phyloP scores from a whole-genome alignment of 2,888 invertebrate genomes.

The Drosophila phalerata region DNA sequence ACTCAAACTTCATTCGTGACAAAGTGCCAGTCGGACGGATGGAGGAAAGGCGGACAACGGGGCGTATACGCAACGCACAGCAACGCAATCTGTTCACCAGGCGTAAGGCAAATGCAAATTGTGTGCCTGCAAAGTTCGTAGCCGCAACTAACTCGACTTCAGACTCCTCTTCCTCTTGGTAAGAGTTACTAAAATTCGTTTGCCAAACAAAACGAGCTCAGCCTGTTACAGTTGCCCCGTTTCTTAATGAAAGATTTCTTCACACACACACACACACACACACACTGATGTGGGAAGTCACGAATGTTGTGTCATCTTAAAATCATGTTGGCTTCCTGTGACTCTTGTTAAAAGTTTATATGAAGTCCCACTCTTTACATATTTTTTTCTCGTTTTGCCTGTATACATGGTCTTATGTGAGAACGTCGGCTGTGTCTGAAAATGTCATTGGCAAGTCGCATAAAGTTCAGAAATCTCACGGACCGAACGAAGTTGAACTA shows the following conservation, averaged over 20 bases:
- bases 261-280: slow-evolving; percentile 1
- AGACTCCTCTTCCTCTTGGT: slow-evolving; percentile 17
- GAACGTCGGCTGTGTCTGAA: slow-evolving; percentile 22
- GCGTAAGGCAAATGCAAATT: slow-evolving; percentile 64
- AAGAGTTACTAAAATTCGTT: slow-evolving; percentile 67
- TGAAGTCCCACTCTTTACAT: slow-evolving; percentile 28
- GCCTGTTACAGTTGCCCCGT: slow-evolving; percentile 46
- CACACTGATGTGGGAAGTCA: slow-evolving; percentile 23
- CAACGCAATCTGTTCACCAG: slow-evolving; percentile 52
- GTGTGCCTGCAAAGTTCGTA: slow-evolving; percentile 57
- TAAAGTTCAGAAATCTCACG: slow-evolving; percentile 41
- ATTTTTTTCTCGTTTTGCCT: neutral
- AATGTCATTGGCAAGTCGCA: slow-evolving; percentile 38
- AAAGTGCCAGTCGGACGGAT: slow-evolving; percentile 49
- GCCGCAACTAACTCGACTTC: slow-evolving; percentile 62
- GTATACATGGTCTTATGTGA: slow-evolving; percentile 5
- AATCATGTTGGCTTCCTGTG: slow-evolving; percentile 54
- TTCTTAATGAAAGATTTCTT: slow-evolving; percentile 57
- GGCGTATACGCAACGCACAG: slow-evolving; percentile 52
- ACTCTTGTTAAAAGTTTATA: slow-evolving; percentile 61
- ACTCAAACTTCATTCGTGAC: slow-evolving; percentile 61
- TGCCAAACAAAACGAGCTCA: slow-evolving; percentile 58
- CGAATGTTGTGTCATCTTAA: slow-evolving; percentile 56
- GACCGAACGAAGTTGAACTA: slow-evolving; percentile 48
- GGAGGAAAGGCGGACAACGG: slow-evolving; percentile 35